Conservation (phyloP, 53 echinoderm and acorn worm genomes). For the Patiria pectinifera region DNA sequence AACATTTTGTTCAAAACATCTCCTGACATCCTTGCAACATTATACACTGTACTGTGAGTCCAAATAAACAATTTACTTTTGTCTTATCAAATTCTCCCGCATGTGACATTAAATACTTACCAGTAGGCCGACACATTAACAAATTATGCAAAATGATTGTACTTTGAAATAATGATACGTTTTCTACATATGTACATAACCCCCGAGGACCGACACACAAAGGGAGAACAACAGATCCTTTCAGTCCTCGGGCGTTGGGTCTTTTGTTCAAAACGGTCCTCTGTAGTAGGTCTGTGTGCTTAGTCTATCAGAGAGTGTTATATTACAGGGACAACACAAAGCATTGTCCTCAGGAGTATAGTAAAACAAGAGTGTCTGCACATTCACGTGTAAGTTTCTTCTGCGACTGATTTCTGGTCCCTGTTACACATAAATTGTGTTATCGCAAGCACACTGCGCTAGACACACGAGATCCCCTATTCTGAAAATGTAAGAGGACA, state of each 20-base stretch:
- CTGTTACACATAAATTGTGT: neutral
- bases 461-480: neutral
- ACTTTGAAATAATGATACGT: no score
- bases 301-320: no score
- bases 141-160: neutral
- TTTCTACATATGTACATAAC: no score
- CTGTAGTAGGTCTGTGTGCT: no score
- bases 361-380: no score
- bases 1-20: neutral
- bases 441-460: neutral
- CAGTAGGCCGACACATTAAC: neutral
- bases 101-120: neutral
- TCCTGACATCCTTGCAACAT: neutral
- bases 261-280: no score
- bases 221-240: no score
- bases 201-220: no score
- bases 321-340: no score
- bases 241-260: no score
- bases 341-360: no score
- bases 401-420: neutral
- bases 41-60: neutral
- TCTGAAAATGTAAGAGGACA: neutral
- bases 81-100: neutral
- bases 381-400: neutral
- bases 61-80: neutral